These are phyloP conservation scores for Sparidentex hasta DNA, from an alignment of 2,797 vertebrate genomes.

Conservation along the genomic window DNA sequence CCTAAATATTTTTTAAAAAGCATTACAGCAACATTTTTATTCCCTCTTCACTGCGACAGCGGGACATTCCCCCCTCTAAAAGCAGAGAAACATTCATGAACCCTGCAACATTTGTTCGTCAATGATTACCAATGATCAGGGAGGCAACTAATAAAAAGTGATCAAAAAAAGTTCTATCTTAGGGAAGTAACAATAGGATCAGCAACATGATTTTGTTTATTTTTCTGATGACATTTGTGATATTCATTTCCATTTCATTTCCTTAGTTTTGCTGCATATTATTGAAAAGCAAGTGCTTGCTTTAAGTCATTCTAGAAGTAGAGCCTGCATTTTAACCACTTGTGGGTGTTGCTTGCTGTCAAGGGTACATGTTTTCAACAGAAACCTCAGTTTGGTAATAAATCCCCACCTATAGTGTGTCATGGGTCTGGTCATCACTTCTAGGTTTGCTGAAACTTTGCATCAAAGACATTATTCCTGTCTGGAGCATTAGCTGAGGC, in stretches of 20 bases:
- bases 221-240: too few species aligned
- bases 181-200: too few species aligned
- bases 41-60: too few species aligned
- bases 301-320: neutral
- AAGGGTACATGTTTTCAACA: neutral
- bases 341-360: neutral
- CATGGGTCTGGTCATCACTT: neutral
- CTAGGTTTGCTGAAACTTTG: constrained; percentile 6
- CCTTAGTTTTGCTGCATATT: too few species aligned
- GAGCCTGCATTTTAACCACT: neutral
- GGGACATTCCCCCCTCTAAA: too few species aligned
- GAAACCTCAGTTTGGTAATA: neutral
- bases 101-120: too few species aligned
- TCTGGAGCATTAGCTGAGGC: neutral
- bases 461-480: constrained; percentile 1
- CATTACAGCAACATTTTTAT: neutral
- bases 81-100: too few species aligned
- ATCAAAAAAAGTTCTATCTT: too few species aligned
- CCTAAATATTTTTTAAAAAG: neutral
- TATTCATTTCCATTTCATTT: too few species aligned
- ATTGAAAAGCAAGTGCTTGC: neutral
- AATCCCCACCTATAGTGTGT: neutral
- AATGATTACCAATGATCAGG: too few species aligned
- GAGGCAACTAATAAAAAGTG: too few species aligned
- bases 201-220: too few species aligned